phyloP scores from a whole-genome alignment of 2,888 invertebrate genomes.

The Apodemia zela region DNA sequence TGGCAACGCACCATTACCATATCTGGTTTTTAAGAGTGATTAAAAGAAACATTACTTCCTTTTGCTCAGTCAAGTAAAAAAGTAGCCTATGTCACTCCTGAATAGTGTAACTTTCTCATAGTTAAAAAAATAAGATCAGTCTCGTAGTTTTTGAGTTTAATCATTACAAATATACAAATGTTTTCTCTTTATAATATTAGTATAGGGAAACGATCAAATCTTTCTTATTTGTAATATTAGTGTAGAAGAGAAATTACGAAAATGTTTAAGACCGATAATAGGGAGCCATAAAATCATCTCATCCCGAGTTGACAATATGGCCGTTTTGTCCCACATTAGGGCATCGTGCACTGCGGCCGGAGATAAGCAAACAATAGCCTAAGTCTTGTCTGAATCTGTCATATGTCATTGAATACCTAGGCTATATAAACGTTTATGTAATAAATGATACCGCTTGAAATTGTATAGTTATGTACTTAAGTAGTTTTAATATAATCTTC shows the following conservation, averaged over 20 bases:
- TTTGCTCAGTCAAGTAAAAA: too few species aligned
- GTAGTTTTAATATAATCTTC: too few species aligned
- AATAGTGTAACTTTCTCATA: too few species aligned
- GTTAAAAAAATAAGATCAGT: too few species aligned
- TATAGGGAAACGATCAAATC: too few species aligned
- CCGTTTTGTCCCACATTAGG: constrained; percentile 33
- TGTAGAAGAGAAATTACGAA: not conserved
- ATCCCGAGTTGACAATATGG: constrained; percentile 25
- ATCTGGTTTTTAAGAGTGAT: too few species aligned
- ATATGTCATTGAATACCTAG: constrained; percentile 17
- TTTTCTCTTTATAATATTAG: too few species aligned
- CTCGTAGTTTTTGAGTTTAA: too few species aligned
- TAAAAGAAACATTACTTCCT: too few species aligned
- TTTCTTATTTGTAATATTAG: not conserved
- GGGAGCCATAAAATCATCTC: constrained; percentile 26
- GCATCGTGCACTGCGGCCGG: constrained; percentile 29
- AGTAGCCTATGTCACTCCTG: too few species aligned
- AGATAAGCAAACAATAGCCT: constrained; percentile 34
- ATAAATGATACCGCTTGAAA: not conserved
- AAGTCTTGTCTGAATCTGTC: constrained; percentile 26
- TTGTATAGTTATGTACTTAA: not conserved
- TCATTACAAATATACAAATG: too few species aligned
- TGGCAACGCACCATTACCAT: too few species aligned
- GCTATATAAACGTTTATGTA: constrained; percentile 2
- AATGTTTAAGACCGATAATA: not conserved